Conservation (phyloP, 1,140 invertebrate species). For the Odontomachus brunneus region DNA sequence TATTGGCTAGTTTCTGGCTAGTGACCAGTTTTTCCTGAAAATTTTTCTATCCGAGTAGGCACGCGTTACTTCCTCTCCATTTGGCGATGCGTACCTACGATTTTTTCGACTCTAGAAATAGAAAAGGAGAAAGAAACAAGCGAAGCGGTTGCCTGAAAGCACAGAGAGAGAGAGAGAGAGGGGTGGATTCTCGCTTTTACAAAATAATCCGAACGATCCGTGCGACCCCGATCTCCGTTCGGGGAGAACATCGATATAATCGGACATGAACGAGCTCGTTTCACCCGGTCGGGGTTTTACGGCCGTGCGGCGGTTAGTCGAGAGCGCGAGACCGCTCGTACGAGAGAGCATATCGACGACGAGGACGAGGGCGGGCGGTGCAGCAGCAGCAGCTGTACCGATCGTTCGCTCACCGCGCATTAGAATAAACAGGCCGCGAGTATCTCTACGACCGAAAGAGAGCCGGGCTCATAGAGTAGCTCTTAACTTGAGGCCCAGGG, state of each 20-base stretch:
- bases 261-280: conserved; percentile 1
- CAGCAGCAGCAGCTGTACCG: conserved; percentile 48
- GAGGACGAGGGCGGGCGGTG: neutral
- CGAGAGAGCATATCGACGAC: neutral
- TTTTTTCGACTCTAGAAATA: conserved; percentile 23
- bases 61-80: neutral
- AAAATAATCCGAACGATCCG: conserved; percentile 6
- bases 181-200: neutral
- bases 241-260: neutral
- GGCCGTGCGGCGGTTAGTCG: neutral
- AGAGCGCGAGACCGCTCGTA: neutral
- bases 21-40: too few relatives aligned
- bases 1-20: too few relatives aligned
- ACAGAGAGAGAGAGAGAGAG: neutral
- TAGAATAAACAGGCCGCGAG: conserved; percentile 59
- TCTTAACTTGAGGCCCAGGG: neutral
- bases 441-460: conserved; percentile 20
- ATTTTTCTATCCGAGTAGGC: too few relatives aligned
- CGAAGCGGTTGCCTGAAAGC: too few relatives aligned
- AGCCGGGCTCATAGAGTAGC: neutral
- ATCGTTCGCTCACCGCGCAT: conserved; percentile 41
- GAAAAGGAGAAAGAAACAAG: neutral
- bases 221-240: neutral
- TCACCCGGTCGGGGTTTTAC: conserved; percentile 1
- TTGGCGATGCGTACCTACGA: conserved; percentile 29